Conservation (phyloP, 2,797 vertebrate species). For the Momotus momota region DNA sequence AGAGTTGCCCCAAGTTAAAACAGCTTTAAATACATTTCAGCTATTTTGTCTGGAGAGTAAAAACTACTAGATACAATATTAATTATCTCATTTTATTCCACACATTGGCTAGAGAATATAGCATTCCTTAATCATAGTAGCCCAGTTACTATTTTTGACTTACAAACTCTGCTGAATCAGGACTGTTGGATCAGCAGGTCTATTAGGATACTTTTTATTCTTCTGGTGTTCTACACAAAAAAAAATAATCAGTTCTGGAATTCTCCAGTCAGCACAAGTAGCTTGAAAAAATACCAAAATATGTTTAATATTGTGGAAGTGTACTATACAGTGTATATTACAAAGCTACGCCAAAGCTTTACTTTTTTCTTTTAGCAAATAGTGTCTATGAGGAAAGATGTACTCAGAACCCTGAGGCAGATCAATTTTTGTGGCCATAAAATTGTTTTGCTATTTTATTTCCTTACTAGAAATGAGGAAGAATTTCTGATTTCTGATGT, state of each 20-base stretch:
- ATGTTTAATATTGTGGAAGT: slow-evolving; percentile 13
- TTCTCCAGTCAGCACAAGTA: background rate
- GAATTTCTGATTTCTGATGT: slow-evolving; percentile 42
- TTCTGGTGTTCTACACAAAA: background rate
- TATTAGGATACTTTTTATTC: background rate
- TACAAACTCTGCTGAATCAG: background rate
- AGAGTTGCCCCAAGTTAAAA: background rate
- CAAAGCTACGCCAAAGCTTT: background rate
- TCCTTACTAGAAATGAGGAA: slow-evolving; percentile 1
- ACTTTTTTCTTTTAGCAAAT: slow-evolving; percentile 12
- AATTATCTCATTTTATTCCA: background rate
- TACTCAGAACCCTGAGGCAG: background rate
- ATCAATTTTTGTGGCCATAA: slow-evolving; percentile 57
- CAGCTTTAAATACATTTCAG: background rate
- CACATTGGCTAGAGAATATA: background rate
- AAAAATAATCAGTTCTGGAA: background rate
- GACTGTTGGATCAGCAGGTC: background rate
- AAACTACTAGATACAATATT: background rate
- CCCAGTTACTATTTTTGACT: background rate
- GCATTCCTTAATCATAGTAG: background rate
- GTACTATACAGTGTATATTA: background rate
- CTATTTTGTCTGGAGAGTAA: background rate
- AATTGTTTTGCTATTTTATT: slow-evolving; percentile 44
- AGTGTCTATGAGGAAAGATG: slow-evolving; percentile 1
- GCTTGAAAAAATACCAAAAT: background rate